Base-by-base conservation (phyloP, 2,113 vertebrate species). In the Monopterus albus region DNA sequence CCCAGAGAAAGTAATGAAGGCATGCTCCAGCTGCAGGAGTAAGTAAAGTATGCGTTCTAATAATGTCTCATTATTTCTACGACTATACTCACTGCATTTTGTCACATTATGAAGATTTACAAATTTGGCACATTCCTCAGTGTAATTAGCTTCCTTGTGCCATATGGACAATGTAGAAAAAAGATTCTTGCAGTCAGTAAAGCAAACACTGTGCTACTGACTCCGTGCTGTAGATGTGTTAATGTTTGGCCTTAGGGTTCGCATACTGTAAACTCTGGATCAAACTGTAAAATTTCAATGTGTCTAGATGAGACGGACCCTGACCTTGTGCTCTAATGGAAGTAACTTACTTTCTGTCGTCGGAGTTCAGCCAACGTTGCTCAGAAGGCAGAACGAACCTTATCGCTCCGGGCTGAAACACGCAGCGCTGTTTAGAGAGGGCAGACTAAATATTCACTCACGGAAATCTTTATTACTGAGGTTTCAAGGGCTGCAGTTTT, bases 211-310 rank as follows among this genome's bases (percentile, higher is more conserved):
- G 15, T 53, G 13, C 31, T 58, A 28, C 69, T 75, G 55, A 46
- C 45, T 55, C 20, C 1, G 45, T 52, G 58, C 70, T 69, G 57
- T 35, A 31, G 45, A 78, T 59, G 85, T 85, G 79, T 87, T 73
- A 83, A 83, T 67, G 73, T 35, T 61, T 67, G 67, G 62, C 79
- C 23, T 50, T 53, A 46, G 50, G 52, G 51, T 64, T 69, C 81
- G 70, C 35, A 60, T 82, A 75, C n/a, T n/a, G n/a, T n/a, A 85
- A 85, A 86, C 65, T 59, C 46, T 46, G 59, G 72, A 84, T 89
- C 80, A 83, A 79, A 84, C 65, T 77, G 56, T 81, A 75, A 73
- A 73, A 56, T 53, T 13, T 63, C 39, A 67, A 81, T 43, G 46
- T 46, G 82, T 84, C 83, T 84, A 72, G 78, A 82, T 76, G 40